These are phyloP conservation scores for Opisthograptis luteolata DNA, from an alignment of 2,888 invertebrate genomes.

Conservation along the genomic window DNA sequence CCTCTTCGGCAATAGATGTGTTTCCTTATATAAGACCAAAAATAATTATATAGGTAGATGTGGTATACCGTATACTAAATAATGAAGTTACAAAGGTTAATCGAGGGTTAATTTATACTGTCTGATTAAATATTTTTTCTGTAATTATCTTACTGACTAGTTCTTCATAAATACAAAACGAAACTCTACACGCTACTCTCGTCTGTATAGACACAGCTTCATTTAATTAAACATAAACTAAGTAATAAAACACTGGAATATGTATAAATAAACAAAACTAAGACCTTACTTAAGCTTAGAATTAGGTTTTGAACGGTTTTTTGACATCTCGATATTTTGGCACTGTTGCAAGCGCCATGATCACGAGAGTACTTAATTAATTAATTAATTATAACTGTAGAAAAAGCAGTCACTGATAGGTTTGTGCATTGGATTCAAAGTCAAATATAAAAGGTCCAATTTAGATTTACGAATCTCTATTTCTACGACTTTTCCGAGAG, in stretches of 20 bases:
- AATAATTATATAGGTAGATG: conserved; percentile 34
- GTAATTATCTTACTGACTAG: conserved; percentile 77
- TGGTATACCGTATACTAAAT: conserved; percentile 8
- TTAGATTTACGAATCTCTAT: neutral
- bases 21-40: conserved; percentile 20
- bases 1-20: too few species aligned
- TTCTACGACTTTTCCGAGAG: conserved; percentile 13
- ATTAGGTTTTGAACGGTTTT: too few species aligned
- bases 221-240: conserved; percentile 36
- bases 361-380: too few species aligned
- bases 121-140: conserved; percentile 35
- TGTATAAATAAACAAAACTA: conserved; percentile 33
- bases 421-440: conserved; percentile 19
- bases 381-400: conserved; percentile 35
- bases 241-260: conserved; percentile 28
- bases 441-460: conserved; percentile 7
- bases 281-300: too few species aligned
- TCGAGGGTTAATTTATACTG: conserved; percentile 26
- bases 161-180: conserved; percentile 63
- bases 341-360: too few species aligned
- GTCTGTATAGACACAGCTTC: conserved; percentile 43
- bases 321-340: too few species aligned
- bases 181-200: conserved; percentile 27
- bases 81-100: conserved; percentile 24
- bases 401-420: conserved; percentile 5